phyloP scores from a whole-genome alignment of 1,140 invertebrate genomes.

The Stegodyphus dumicola region DNA sequence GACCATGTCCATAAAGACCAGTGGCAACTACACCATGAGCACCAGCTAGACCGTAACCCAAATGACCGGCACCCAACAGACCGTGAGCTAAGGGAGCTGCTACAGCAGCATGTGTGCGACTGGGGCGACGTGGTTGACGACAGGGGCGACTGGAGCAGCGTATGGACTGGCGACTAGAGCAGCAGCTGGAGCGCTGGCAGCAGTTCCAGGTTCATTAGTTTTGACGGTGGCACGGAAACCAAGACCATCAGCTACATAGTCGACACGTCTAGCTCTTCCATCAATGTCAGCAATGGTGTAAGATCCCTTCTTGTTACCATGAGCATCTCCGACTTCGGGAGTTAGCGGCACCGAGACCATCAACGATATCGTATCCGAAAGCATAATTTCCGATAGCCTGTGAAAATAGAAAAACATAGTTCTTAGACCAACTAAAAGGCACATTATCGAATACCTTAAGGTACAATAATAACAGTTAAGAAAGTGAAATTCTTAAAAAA shows the following conservation, averaged over 20 bases:
- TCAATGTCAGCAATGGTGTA: conserved; percentile 52
- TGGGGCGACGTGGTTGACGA: not conserved
- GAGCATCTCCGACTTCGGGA: conserved; percentile 62
- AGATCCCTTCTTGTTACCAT: conserved; percentile 54
- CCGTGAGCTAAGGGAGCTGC: not conserved
- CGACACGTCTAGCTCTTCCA: conserved; percentile 48
- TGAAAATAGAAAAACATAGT: too few species aligned
- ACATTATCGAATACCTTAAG: too few species aligned
- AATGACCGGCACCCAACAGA: not conserved
- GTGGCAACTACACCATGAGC: not conserved
- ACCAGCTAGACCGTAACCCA: not conserved
- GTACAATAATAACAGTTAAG: too few species aligned
- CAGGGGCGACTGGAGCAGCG: not conserved
- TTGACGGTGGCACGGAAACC: conserved; percentile 42
- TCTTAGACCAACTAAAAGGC: too few species aligned
- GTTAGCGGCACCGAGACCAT: conserved; percentile 62
- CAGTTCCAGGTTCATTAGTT: conserved; percentile 46
- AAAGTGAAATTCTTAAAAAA: too few species aligned
- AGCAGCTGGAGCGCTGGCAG: conserved; percentile 51
- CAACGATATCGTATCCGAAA: conserved; percentile 62
- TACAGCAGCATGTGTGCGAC: not conserved
- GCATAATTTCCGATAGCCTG: conserved; percentile 62
- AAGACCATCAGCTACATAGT: conserved; percentile 31
- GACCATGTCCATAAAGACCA: not conserved
- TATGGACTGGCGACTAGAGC: conserved; percentile 23